Percentiles rank a stretch among this genome's conserved stretches.
Evolutionary conservation across 2,113 vertebrate species (phyloP).

Genomic region (Macrotis lagotis): DNA sequence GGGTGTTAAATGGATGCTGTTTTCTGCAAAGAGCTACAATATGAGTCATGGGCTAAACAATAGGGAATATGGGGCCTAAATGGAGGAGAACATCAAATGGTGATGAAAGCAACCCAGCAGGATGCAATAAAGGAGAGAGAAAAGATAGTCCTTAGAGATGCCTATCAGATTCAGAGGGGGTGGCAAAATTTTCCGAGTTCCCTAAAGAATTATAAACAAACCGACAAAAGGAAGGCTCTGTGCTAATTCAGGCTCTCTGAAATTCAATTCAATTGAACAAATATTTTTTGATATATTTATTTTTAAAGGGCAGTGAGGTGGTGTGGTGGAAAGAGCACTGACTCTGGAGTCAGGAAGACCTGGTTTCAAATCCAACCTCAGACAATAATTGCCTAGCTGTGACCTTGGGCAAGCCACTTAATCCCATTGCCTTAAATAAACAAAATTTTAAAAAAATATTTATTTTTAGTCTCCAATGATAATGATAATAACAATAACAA

Average conservation of each 20-base stretch:
- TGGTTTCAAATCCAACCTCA: too few relatives aligned
- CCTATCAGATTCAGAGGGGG: background rate
- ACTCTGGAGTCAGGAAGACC: too few relatives aligned
- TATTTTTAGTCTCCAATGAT: background rate
- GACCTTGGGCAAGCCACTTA: too few relatives aligned
- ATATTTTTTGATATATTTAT: background rate
- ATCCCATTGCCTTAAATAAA: too few relatives aligned
- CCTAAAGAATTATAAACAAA: background rate
- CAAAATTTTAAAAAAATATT: too few relatives aligned
- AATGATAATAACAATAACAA: background rate
- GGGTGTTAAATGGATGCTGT: background rate
- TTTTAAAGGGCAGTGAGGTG: too few relatives aligned
- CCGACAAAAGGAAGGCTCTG: background rate
- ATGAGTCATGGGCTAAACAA: constrained; percentile 5
- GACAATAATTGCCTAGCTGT: too few relatives aligned
- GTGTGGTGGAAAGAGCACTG: too few relatives aligned
- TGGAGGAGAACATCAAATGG: background rate
- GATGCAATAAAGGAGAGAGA: background rate
- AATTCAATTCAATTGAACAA: background rate
- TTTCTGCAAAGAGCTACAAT: background rate
- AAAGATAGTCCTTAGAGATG: background rate
- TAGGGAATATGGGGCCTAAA: background rate
- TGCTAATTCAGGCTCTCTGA: background rate
- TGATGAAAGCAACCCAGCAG: background rate
- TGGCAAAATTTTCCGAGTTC: background rate